Evolutionary conservation across 2,888 invertebrate genomes (phyloP), one percentile per base, ranked within the genome.

Genomic region (Cephus pygmeus): DNA sequence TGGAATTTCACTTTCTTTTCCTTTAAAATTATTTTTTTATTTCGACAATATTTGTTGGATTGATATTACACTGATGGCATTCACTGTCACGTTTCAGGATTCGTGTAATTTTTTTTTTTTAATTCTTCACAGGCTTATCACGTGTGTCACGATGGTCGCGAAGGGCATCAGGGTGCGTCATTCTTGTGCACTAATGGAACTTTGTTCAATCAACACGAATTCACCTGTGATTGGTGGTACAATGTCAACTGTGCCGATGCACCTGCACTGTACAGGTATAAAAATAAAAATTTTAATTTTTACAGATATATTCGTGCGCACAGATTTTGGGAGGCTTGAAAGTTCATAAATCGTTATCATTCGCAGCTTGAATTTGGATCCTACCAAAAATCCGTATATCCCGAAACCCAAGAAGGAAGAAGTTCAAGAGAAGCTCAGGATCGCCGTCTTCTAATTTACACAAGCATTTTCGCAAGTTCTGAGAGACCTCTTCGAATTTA

Each of bases 181-280:
- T 97, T 97, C 92, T 94, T 97, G 4, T 97, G 97, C 91, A 95
- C 96, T 76, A 97, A 97, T 87, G 97, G 97, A 1, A 97, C 97
- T 0, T 92, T 97, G 80, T 97, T 97, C 92, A 96, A 96, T 92
- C 97, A 97, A 88, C 94, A 95, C 81, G 95, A 97, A 89, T 97
- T 97, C 86, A 94, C 96, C 3, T 97, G 97, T 86, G 97, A 97
- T 90, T 97, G 97, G 97, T 97, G 97, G 97, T 97, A 97, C 93
- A 97, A 97, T 89, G 97, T 97, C 0, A 95, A 97, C 88, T 97
- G 97, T 86, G 94, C 94, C 6, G 94, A 95, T 80, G 96, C 97
- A n/a, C 93, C 93, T 4, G 92, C 93, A 68, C 94, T 95, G 81
- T 97, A 97, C 92, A 94, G 94, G 96, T 96, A 90, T 92, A 92